Evolutionary conservation across 2,113 vertebrate species (phyloP).

Genomic region (Sporophila hypoxantha): DNA sequence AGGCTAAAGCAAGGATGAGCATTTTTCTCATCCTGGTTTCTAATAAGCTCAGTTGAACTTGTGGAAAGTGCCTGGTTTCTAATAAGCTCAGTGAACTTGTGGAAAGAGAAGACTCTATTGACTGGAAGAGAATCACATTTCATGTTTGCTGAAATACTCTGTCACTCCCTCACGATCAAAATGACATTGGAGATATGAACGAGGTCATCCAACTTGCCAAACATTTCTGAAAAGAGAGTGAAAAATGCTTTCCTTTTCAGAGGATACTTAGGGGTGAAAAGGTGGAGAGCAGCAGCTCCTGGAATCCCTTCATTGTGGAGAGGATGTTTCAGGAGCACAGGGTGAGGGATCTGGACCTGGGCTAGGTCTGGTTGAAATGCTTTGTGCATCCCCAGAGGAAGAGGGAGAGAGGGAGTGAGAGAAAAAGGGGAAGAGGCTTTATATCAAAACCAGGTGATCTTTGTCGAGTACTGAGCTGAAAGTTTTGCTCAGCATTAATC

Average conservation of each 20-base stretch:
- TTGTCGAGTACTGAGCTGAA: slow-evolving; percentile 24
- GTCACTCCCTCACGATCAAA: background rate
- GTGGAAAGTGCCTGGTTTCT: background rate
- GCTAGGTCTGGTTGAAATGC: background rate
- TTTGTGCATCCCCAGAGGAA: slow-evolving; percentile 25
- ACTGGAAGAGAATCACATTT: slow-evolving; percentile 10
- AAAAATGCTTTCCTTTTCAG: slow-evolving; percentile 16
- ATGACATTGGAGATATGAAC: background rate
- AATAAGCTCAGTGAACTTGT: background rate
- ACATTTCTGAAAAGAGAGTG: background rate
- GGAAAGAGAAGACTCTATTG: background rate
- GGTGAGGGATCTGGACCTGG: background rate
- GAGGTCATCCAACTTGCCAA: slow-evolving; percentile 1
- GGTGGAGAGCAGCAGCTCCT: background rate
- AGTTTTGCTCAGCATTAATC: slow-evolving; percentile 48
- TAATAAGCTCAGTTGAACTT: background rate
- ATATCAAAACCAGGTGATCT: slow-evolving; percentile 40
- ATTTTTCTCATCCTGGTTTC: background rate
- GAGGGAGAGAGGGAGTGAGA: background rate
- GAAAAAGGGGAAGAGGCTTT: background rate
- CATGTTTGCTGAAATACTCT: slow-evolving; percentile 36
- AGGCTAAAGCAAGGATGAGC: background rate
- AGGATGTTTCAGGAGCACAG: background rate
- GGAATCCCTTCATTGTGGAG: background rate
- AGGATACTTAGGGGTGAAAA: slow-evolving; percentile 7